Evolutionary conservation across 2,888 invertebrate species (phyloP).

Genomic region (Herminia tarsipennalis): DNA sequence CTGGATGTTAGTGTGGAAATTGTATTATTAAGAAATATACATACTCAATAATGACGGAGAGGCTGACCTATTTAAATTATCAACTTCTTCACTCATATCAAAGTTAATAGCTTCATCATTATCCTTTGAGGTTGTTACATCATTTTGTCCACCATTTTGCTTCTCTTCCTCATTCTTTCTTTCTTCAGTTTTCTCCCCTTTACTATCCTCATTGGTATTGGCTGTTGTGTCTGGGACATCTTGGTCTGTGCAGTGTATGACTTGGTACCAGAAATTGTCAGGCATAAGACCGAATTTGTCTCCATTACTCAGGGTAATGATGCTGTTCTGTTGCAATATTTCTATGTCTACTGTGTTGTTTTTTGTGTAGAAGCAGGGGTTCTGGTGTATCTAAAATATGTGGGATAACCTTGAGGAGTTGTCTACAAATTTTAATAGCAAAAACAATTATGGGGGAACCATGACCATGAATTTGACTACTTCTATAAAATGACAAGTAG

Average conservation of each 20-base stretch:
- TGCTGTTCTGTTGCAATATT: slow-evolving; percentile 62
- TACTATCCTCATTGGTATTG: background rate
- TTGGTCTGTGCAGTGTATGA: slow-evolving; percentile 49
- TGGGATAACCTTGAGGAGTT: background rate
- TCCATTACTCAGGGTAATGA: slow-evolving; percentile 65
- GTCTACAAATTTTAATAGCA: too few species aligned
- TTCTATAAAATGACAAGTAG: too few species aligned
- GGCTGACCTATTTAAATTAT: slow-evolving; percentile 17
- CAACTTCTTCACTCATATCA: slow-evolving; percentile 31
- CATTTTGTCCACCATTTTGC: background rate
- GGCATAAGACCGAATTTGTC: slow-evolving; percentile 84
- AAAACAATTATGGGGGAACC: too few species aligned
- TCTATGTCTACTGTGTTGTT: slow-evolving; percentile 52
- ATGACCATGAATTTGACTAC: too few species aligned
- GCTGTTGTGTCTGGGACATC: slow-evolving; percentile 9
- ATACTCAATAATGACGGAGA: slow-evolving; percentile 59
- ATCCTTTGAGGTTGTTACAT: background rate
- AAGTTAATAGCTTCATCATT: slow-evolving; percentile 21
- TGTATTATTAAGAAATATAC: slow-evolving; percentile 18
- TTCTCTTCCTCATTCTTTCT: background rate
- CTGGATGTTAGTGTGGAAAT: slow-evolving; percentile 15
- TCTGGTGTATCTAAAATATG: slow-evolving; percentile 80
- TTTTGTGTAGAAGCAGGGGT: slow-evolving; percentile 81
- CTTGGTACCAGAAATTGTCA: slow-evolving; percentile 78
- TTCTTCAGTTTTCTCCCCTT: background rate